Evolutionary conservation across 2,888 invertebrate species (phyloP), one percentile per base, ranked within the genome.

Genomic region (Hydraecia micacea): DNA sequence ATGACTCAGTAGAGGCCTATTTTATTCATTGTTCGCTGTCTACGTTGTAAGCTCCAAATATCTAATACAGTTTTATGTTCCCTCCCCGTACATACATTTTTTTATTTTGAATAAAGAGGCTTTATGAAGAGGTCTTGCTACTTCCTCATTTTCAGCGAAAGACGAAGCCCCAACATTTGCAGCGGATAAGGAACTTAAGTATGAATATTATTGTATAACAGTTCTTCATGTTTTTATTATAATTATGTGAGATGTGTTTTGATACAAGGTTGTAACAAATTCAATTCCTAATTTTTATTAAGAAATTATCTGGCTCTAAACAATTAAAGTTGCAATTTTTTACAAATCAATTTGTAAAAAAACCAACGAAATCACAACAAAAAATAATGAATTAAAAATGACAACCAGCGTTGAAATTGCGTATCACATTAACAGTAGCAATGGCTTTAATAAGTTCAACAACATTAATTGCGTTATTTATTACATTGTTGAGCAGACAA

Each of bases 41-140:
- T 25, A 49, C 3, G 25, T 32, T 60, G 6, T 46, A 8, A 46
- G 60, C 11, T 76, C 11, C 13, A 76, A 76, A 63, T 62, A 62
- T 39, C 39, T 36, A 49, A 60, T 52, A 63, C 3, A 8, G 28
- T 49, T 63, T 28, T 21, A 74, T 52, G 13, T 76, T 52, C 18
- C 49, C 13, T 52, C 36, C 11, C 13, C 8, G 11, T 28, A n/a
- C 62, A 49, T 18, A 52, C 28, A 11, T 63, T 32, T 25, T 25
- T 60, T 32, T 42, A 63, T 49, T 25, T 62, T 28, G 46, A 46
- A 73, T 13, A 74, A 21, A 58, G 15, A 32, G 6, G 4, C 70
- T 76, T 75, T 76, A 46, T 76, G 46, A 49, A 49, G 32, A 46
- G 36, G 21, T 39, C 13, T 25, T 28, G 28, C 9, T 36, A n/a